Base-by-base conservation (phyloP, 2,888 invertebrate genomes). In the Ichneumoninae sp. region DNA sequence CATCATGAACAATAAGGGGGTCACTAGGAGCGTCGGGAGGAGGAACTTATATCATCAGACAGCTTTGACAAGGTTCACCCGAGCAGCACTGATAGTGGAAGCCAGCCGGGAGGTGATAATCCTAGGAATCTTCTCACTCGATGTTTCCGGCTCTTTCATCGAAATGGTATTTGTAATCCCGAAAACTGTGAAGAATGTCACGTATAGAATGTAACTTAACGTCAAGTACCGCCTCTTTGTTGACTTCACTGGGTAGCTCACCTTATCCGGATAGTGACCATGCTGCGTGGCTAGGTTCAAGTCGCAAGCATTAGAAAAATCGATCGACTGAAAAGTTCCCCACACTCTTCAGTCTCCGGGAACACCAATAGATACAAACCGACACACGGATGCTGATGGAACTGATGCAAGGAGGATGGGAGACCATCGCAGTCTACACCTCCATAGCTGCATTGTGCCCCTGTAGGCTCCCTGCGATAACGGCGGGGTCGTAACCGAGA, bases 381-480 rank as follows among this genome's bases (percentile, higher is more conserved):
- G 50, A 13, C 71, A 26, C 65, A 22, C 65, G 78, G 57, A 57
- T 66, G 36, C 19, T 36, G 80, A 62, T 77, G 30, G 81, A 74
- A 36, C 30, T 76, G 50, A 57, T 82, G 68, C 62, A 65, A 50
- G 50, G 30, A 33, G 62, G 62, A 62, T 62, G 62, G n/a, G 66
- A 54, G 76, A 76, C 52, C 75, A 84, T 71, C 60, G 70, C 30
- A 80, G 33, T 60, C 71, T 26, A 50, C 57, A 44, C 68, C 50
- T 57, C 30, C 66, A 52, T 75, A 70, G 62, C 70, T 74, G 79
- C 44, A 50, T 69, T 82, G 68, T 76, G 80, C 68, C 76, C 52
- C 76, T 79, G 82, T 85, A 85, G 79, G 84, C 82, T 57, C 74
- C 84, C 62, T 22, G 54, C 86, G 87, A 86, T 86, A 86, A 77